These are phyloP conservation scores for Mormoops blainvillei DNA, from an alignment of 2,113 vertebrate species.

Conservation along the genomic window DNA sequence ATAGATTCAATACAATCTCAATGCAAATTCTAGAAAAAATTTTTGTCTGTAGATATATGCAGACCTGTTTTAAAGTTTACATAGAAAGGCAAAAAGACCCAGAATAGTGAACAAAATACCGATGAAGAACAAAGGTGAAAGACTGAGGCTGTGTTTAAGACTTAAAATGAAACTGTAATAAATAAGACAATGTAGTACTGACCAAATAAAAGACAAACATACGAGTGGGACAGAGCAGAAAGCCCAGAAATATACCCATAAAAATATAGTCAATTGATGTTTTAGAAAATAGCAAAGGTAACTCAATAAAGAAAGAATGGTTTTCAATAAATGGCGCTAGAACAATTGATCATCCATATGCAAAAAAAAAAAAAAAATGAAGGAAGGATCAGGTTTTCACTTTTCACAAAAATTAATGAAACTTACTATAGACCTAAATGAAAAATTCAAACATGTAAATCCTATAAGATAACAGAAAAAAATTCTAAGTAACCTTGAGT, in stretches of 20 bases:
- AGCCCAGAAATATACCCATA: background rate
- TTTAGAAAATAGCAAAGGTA: background rate
- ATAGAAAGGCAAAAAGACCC: background rate
- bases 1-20: background rate
- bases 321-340: background rate
- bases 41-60: background rate
- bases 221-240: background rate
- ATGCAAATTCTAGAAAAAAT: background rate
- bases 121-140: background rate
- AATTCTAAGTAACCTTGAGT: background rate
- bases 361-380: background rate
- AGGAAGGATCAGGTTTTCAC: background rate
- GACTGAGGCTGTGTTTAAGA: background rate
- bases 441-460: background rate
- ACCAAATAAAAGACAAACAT: background rate
- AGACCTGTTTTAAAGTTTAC: background rate
- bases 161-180: background rate
- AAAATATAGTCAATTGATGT: background rate
- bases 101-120: background rate
- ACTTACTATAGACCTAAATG: background rate
- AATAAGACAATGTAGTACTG: background rate
- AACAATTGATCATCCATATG: background rate
- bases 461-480: background rate
- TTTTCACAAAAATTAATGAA: background rate
- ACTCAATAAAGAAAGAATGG: background rate